These are phyloP conservation scores for Neodiprion lecontei DNA, from an alignment of 1,140 invertebrate genomes.

Conservation along the genomic window DNA sequence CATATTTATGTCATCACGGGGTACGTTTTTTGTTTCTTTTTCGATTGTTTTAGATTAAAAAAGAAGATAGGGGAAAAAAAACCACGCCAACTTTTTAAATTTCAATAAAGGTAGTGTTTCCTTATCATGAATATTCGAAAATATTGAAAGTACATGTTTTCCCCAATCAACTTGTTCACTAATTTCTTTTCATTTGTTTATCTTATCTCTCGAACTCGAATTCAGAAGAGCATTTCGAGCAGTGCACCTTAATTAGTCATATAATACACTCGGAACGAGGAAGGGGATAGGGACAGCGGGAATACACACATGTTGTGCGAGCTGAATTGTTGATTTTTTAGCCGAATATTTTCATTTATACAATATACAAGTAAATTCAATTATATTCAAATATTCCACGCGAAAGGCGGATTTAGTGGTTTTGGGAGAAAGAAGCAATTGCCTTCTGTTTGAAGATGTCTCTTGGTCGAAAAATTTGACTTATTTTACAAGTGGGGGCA, in stretches of 20 bases:
- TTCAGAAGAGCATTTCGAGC: conserved; percentile 10
- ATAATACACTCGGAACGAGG: conserved; percentile 5
- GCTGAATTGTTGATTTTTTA: conserved; percentile 33
- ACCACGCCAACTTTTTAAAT: too few relatives aligned
- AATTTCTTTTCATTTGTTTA: neutral
- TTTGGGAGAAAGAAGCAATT: conserved; percentile 13
- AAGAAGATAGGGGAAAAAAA: too few relatives aligned
- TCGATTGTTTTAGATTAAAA: neutral
- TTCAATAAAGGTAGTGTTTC: neutral
- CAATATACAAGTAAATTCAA: conserved; percentile 58
- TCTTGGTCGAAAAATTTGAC: conserved; percentile 23
- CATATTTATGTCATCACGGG: neutral
- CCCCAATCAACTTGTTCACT: neutral
- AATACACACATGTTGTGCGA: conserved; percentile 46
- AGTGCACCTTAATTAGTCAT: neutral
- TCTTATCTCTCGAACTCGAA: neutral
- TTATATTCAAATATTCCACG: conserved; percentile 50
- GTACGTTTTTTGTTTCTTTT: neutral
- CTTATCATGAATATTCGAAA: neutral
- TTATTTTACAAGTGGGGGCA: conserved; percentile 28
- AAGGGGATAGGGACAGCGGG: conserved; percentile 27
- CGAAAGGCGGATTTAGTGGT: conserved; percentile 38
- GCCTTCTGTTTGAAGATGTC: conserved; percentile 13
- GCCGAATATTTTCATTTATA: conserved; percentile 52
- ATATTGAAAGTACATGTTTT: neutral